These are phyloP conservation scores for Delia radicum DNA, from an alignment of 1,140 invertebrate species.

Conservation along the genomic window DNA sequence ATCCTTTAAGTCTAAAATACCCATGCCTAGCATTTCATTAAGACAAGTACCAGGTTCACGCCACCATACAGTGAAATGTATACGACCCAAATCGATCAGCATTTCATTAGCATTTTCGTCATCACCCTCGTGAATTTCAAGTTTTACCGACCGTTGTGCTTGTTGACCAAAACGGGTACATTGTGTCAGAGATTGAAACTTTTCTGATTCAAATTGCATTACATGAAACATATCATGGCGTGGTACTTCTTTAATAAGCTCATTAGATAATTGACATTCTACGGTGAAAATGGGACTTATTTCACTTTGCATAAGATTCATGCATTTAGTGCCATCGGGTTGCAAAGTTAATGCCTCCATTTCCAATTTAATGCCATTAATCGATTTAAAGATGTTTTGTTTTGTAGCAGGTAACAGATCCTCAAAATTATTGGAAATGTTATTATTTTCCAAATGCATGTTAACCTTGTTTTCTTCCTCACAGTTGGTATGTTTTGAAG, in stretches of 20 bases:
- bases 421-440: constrained; percentile 8
- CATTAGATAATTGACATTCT: constrained; percentile 46
- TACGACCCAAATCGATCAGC: constrained; percentile 33
- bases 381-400: constrained; percentile 39
- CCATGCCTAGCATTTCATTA: constrained; percentile 51
- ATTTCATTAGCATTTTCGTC: constrained; percentile 6
- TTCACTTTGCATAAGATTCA: constrained; percentile 47
- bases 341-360: constrained; percentile 49
- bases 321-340: constrained; percentile 47
- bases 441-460: constrained; percentile 11
- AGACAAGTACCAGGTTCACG: constrained; percentile 51
- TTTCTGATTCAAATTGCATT: constrained; percentile 53
- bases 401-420: constrained; percentile 24
- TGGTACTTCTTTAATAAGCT: constrained; percentile 39
- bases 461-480: constrained; percentile 2
- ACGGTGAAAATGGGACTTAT: constrained; percentile 51
- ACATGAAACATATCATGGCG: constrained; percentile 46
- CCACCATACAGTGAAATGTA: constrained; percentile 51
- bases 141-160: constrained; percentile 38
- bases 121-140: constrained; percentile 23
- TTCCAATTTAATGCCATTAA: constrained; percentile 42
- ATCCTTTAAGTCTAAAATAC: constrained; percentile 40
- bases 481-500: constrained; percentile 12
- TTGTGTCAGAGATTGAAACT: constrained; percentile 50
- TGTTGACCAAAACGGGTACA: constrained; percentile 51